Base-by-base conservation (phyloP, 2,888 invertebrate genomes). In the Dryadula phaetusa region DNA sequence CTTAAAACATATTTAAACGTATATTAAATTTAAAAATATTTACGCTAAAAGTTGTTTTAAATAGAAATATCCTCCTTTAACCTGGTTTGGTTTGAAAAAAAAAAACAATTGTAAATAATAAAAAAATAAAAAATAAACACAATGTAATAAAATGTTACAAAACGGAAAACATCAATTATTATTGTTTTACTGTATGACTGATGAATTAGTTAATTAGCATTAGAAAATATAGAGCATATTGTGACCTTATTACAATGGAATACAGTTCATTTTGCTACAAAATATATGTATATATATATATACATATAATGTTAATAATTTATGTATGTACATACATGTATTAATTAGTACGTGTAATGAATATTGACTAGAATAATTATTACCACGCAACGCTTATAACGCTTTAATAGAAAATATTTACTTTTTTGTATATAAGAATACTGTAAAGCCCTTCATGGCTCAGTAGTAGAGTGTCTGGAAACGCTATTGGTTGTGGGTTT, bases 181-280 rank as follows among this genome's bases (percentile, higher is more conserved):
- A 85, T 87, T 83, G 80, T 78, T 81, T 75, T 84, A 81, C 84
- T 82, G 64, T 61, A 77, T 70, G 75, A 81, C 85, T 88, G 88
- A 88, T 87, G 82, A 80, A 88, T 85, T 77, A 79, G 76, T 75
- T 71, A 78, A 77, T 76, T 66, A 62, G 42, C 52, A 62, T 64
- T 34, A 58, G 8, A 40, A 53, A 52, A 62, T 52, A 52, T 28
- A 18, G 58, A 67, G 25, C 16, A 7, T 44, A 2, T 37, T 37
- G 12, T 12, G 8, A 10, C 16, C 34, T 40, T 47, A 16, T n/a
- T 16, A 8, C 40, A 53, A 34, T 10, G 16, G 34, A 8, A 40
- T 56, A 56, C 22, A 40, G 40, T 16, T 22, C 56, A 69, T 65
- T 25, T 12, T 0, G 0, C 3, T 3, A 0, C 18, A 28, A 3